Evolutionary conservation across 2,888 invertebrate species (phyloP), one percentile per base, ranked within the genome.

Genomic region (Cheilosia variabilis): DNA sequence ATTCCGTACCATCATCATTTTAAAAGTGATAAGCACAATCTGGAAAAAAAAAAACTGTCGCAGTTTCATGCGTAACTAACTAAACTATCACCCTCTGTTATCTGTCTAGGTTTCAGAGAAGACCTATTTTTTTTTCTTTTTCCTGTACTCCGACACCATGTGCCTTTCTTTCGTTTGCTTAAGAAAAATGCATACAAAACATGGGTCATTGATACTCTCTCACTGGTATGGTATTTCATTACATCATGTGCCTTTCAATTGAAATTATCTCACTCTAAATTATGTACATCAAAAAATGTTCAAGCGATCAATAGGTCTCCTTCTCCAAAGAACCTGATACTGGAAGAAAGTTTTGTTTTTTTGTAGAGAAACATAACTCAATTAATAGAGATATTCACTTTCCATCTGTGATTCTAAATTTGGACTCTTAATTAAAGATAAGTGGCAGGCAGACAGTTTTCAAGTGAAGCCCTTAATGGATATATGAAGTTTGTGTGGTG

Each of bases 371-470:
- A 55, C 53, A 60, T 78, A 77, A 62, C 31, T 78, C 78, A 78
- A 78, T 71, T 63, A 71, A 78, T 68, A n/a, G 50, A 71, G 72
- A 62, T 43, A 31, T 17, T 31, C 15, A 24, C 22, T 52, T 52
- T 22, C 52, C 52, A 52, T 52, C n/a, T 53, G 60, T 47, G 37
- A 52, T 47, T 72, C 66, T 24, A 78, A 79, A 79, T 84, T 78
- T 50, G 68, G 41, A 37, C 41, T 63, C 37, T 78, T 77, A 84
- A 84, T 84, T 84, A 65, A 84, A 58, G 73, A 79, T 68, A 79
- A 79, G 69, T 84, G 83, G 79, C 22, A 65, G 65, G 75, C 83
- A 57, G 72, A 81, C 75, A 63, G 43, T 72, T 52, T 66, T 69
- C 50, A 47, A 78, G 69, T 63, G 57, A 41, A 57, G 78, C 78